These are phyloP conservation scores for Phyto melanocephala DNA, from an alignment of 2,888 invertebrate species.

Conservation along the genomic window DNA sequence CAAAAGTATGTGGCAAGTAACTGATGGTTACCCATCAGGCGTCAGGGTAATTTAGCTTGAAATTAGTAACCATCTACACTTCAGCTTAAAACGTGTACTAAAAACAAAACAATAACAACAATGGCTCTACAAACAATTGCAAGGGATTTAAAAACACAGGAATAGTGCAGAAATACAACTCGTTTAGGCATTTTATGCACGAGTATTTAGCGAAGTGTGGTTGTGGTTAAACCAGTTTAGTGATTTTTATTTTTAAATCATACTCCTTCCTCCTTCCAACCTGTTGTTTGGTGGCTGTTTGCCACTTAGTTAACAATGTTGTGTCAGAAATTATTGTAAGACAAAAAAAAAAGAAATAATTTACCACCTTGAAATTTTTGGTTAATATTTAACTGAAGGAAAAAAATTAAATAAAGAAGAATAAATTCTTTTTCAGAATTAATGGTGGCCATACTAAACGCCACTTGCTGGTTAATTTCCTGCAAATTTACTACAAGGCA, in stretches of 20 bases:
- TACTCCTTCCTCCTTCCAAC: neutral
- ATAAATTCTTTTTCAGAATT: neutral
- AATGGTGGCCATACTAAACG: slow-evolving; percentile 44
- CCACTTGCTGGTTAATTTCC: slow-evolving; percentile 27
- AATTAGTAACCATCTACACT: slow-evolving; percentile 62
- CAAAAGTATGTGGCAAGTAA: slow-evolving; percentile 42
- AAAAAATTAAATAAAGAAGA: slow-evolving; percentile 1
- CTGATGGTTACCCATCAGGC: slow-evolving; percentile 63
- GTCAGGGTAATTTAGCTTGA: slow-evolving; percentile 63
- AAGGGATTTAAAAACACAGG: neutral
- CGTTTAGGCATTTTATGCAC: slow-evolving; percentile 10
- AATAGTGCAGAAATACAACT: slow-evolving; percentile 20
- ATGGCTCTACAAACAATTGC: neutral
- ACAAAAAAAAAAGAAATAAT: slow-evolving; percentile 30
- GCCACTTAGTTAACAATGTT: slow-evolving; percentile 9
- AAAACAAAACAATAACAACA: slow-evolving; percentile 1
- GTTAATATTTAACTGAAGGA: neutral
- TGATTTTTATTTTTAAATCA: slow-evolving; percentile 52
- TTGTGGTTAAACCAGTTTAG: slow-evolving; percentile 64
- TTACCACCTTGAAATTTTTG: slow-evolving; percentile 58
- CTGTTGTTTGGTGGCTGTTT: neutral
- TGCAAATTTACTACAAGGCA: neutral
- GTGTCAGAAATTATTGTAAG: neutral
- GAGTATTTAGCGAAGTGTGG: slow-evolving; percentile 42
- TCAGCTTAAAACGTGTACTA: slow-evolving; percentile 25